Percentiles rank a stretch among this genome's conserved stretches.
phyloP scores from a whole-genome alignment of 1,140 invertebrate genomes.

The Tetramorium parvispinum region DNA sequence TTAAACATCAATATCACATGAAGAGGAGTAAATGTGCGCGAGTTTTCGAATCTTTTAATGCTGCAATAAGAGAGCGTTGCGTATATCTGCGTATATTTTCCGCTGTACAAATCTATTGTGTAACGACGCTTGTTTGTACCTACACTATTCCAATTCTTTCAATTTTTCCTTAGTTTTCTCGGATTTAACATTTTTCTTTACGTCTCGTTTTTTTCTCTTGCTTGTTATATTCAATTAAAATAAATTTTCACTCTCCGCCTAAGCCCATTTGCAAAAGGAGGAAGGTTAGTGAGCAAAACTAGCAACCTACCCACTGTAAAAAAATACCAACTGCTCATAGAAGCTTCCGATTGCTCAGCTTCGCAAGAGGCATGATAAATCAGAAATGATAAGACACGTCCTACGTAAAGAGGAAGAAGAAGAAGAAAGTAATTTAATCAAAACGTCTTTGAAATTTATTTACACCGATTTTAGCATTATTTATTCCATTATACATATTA shows the following conservation, averaged over 20 bases:
- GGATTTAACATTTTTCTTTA: neutral
- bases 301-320: too few species aligned
- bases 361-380: too few species aligned
- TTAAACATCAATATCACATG: slow-evolving; percentile 52
- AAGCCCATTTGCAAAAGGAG: too few species aligned
- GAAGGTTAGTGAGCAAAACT: too few species aligned
- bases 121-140: neutral
- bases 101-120: neutral
- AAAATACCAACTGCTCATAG: too few species aligned
- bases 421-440: too few species aligned
- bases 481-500: too few species aligned
- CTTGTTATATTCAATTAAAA: neutral
- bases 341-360: too few species aligned
- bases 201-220: neutral
- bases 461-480: neutral
- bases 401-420: too few species aligned
- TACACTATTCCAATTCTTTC: neutral
- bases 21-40: neutral
- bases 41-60: slow-evolving; percentile 20
- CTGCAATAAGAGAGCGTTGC: neutral
- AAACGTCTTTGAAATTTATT: neutral
- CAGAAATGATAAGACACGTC: too few species aligned
- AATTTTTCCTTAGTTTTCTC: neutral
- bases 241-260: too few species aligned
- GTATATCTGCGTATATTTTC: slow-evolving; percentile 8